Percentiles rank a stretch among this genome's conserved stretches.
These are phyloP conservation scores for Dicentrarchus labrax DNA, from an alignment of 2,113 vertebrate genomes.

Conservation along the genomic window DNA sequence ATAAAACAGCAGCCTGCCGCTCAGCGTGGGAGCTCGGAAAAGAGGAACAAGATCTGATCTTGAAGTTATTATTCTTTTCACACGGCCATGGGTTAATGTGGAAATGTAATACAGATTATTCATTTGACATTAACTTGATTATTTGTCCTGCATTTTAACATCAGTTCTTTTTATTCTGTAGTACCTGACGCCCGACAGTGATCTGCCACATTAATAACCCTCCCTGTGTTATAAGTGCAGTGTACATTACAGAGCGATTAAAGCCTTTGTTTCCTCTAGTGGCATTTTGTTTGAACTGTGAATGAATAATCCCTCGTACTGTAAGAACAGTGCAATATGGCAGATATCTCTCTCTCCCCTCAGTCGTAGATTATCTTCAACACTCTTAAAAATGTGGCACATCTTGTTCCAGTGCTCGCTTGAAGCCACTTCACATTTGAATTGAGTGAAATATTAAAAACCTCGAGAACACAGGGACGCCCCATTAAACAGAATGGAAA, in stretches of 20 bases:
- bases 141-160: slow-evolving; percentile 13
- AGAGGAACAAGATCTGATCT: slow-evolving; percentile 8
- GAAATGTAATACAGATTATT: slow-evolving; percentile 16
- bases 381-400: background rate
- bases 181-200: background rate
- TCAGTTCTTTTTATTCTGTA: background rate
- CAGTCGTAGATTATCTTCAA: background rate
- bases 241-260: background rate
- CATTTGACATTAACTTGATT: slow-evolving; percentile 11
- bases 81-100: slow-evolving; percentile 5
- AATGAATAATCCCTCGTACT: background rate
- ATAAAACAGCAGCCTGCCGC: slow-evolving; percentile 20
- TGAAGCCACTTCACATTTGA: background rate
- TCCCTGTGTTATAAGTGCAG: background rate
- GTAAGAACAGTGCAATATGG: background rate
- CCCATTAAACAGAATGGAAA: background rate
- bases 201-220: no score
- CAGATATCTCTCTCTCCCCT: background rate
- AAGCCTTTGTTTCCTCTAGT: slow-evolving; percentile 2
- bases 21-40: background rate
- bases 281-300: slow-evolving; percentile 1
- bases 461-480: background rate
- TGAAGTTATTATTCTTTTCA: slow-evolving; percentile 10
- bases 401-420: background rate
- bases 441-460: background rate